A percentile compares a stretch with the other conserved stretches of the same genome.
phyloP scores from a whole-genome alignment of 2,113 vertebrate species.

The Nothocercus nigrocapillus region DNA sequence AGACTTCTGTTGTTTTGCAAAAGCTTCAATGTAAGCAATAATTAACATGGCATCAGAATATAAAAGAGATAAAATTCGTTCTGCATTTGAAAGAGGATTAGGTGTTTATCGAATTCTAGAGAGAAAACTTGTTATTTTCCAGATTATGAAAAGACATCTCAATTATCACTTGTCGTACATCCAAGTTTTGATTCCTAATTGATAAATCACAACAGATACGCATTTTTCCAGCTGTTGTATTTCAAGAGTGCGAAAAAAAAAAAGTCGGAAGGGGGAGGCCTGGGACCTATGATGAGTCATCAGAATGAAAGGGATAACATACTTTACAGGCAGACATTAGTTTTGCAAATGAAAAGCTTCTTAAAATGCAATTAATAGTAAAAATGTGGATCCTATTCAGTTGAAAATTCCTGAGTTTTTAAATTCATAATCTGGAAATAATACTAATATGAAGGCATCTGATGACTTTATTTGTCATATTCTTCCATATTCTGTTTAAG shows the following conservation, averaged over 20 bases:
- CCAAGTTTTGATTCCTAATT: background rate
- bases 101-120: conserved; percentile 45
- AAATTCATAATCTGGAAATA: background rate
- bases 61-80: conserved; percentile 24
- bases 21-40: background rate
- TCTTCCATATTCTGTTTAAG: background rate
- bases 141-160: background rate
- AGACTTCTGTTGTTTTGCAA: background rate
- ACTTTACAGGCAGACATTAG: background rate
- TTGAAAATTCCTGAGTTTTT: background rate
- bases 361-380: background rate
- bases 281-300: background rate
- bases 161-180: conserved; percentile 22
- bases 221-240: background rate
- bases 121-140: background rate
- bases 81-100: conserved; percentile 24
- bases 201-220: background rate
- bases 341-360: background rate
- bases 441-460: conserved; percentile 1
- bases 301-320: background rate
- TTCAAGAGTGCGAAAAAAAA: background rate
- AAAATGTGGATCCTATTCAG: background rate
- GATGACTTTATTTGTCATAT: background rate
- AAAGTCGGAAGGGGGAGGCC: background rate
- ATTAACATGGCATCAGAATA: background rate